Percentiles rank a stretch among this genome's conserved stretches.
phyloP scores from a whole-genome alignment of 2,113 vertebrate species.

The Chaetura pelagica region DNA sequence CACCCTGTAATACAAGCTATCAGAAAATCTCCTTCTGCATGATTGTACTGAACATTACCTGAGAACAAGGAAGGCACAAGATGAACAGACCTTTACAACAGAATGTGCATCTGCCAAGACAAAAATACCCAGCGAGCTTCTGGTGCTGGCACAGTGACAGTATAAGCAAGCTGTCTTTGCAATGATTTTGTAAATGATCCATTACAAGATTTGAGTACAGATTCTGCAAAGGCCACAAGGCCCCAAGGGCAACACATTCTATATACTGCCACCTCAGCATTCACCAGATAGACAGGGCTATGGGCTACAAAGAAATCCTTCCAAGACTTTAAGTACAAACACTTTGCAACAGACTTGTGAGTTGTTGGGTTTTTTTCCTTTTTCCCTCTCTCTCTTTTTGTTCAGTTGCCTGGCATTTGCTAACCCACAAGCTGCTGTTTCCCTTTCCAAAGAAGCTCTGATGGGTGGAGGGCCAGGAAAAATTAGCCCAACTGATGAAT shows the following conservation, averaged over 20 bases:
- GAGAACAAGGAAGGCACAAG: constrained; percentile 74
- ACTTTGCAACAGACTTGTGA: not conserved
- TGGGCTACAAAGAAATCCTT: constrained; percentile 20
- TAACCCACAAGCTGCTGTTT: constrained; percentile 85
- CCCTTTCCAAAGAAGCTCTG: constrained; percentile 79
- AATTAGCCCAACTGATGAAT: constrained; percentile 82
- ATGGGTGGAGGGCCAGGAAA: constrained; percentile 83
- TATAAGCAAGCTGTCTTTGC: constrained; percentile 79
- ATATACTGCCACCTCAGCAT: constrained; percentile 19
- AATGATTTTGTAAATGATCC: constrained; percentile 75
- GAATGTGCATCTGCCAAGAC: constrained; percentile 85
- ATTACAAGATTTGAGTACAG: constrained; percentile 36
- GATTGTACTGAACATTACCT: constrained; percentile 69
- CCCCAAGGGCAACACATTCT: constrained; percentile 59
- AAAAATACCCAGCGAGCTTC: constrained; percentile 82
- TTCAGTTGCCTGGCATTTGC: constrained; percentile 80
- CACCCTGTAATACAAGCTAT: not conserved
- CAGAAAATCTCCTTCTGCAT: not conserved
- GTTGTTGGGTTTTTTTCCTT: not conserved
- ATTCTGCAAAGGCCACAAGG: constrained; percentile 54
- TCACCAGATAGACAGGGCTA: constrained; percentile 56
- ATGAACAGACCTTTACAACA: constrained; percentile 84
- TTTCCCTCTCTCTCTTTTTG: constrained; percentile 47
- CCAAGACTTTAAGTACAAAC: constrained; percentile 47
- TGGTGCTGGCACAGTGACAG: constrained; percentile 80